These are phyloP conservation scores for Scaptomyza pallida DNA, from an alignment of 1,140 invertebrate species.

Conservation along the genomic window DNA sequence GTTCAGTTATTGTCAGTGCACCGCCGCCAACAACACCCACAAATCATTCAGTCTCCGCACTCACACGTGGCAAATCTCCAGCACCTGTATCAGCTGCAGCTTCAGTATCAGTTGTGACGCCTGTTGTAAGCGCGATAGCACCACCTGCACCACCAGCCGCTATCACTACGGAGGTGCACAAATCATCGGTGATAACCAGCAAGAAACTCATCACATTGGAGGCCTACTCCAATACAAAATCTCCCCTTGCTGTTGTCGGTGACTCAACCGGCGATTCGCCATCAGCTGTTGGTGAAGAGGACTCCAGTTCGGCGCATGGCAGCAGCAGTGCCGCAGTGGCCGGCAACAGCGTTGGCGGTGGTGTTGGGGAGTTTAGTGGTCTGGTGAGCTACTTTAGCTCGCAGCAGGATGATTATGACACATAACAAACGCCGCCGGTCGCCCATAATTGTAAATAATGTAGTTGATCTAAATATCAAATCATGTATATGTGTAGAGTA, in stretches of 20 bases:
- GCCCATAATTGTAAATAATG: slow-evolving; percentile 58
- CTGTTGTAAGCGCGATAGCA: slow-evolving; percentile 6
- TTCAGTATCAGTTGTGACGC: slow-evolving; percentile 11
- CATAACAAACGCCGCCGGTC: slow-evolving; percentile 77
- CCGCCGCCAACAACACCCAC: slow-evolving; percentile 57
- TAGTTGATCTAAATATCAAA: slow-evolving; percentile 39
- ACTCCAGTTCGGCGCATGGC: slow-evolving; percentile 71
- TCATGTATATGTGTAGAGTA: slow-evolving; percentile 29
- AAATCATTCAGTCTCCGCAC: slow-evolving; percentile 63
- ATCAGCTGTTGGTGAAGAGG: slow-evolving; percentile 56
- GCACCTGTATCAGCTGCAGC: slow-evolving; percentile 27
- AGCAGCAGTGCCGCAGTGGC: slow-evolving; percentile 33
- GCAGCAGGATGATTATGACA: slow-evolving; percentile 87
- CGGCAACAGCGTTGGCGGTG: slow-evolving; percentile 29
- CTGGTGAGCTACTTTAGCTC: slow-evolving; percentile 93
- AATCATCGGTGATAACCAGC: slow-evolving; percentile 58
- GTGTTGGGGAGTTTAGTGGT: slow-evolving; percentile 89
- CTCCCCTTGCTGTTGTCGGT: slow-evolving; percentile 52
- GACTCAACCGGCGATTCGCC: slow-evolving; percentile 57
- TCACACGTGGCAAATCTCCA: slow-evolving; percentile 60
- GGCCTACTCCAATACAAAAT: slow-evolving; percentile 68
- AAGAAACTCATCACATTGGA: slow-evolving; percentile 78
- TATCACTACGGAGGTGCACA: slow-evolving; percentile 33
- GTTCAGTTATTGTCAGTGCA: slow-evolving; percentile 70
- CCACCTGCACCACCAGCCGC: slow-evolving; percentile 8